A percentile compares a stretch with the other conserved stretches of the same genome.
Conservation (phyloP, 2,113 vertebrate genomes). For the Rafetus swinhoei region DNA sequence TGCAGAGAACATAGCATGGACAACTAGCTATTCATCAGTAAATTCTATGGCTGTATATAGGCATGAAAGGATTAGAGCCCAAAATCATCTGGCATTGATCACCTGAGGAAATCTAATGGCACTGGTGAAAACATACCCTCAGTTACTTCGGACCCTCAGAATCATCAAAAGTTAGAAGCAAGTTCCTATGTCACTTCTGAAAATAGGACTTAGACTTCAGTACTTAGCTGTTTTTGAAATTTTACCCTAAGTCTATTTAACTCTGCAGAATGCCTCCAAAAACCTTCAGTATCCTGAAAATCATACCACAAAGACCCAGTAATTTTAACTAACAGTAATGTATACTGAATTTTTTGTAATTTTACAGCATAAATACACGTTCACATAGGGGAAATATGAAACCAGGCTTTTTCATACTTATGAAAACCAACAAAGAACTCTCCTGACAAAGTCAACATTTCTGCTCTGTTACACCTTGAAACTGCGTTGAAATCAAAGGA, state of each 20-base stretch:
- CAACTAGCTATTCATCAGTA: background rate
- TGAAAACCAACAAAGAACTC: background rate
- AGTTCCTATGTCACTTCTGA: background rate
- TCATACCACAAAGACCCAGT: background rate
- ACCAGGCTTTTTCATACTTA: background rate
- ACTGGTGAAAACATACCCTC: background rate
- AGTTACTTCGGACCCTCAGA: background rate
- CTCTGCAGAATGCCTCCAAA: background rate
- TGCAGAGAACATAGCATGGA: background rate
- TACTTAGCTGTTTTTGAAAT: background rate
- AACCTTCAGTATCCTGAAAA: background rate
- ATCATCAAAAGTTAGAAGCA: background rate
- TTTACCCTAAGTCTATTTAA: background rate
- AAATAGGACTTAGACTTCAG: background rate
- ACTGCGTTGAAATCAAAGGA: background rate
- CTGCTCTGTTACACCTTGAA: background rate
- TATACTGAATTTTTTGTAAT: background rate
- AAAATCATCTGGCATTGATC: background rate
- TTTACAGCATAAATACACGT: background rate
- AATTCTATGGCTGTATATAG: background rate
- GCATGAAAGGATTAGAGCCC: background rate
- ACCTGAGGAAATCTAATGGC: background rate
- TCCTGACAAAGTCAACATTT: background rate
- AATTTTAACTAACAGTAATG: background rate
- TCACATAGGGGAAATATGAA: background rate